Evolutionary conservation across 2,797 vertebrate species (phyloP).

Genomic region (Schizopygopsis pylzovi): DNA sequence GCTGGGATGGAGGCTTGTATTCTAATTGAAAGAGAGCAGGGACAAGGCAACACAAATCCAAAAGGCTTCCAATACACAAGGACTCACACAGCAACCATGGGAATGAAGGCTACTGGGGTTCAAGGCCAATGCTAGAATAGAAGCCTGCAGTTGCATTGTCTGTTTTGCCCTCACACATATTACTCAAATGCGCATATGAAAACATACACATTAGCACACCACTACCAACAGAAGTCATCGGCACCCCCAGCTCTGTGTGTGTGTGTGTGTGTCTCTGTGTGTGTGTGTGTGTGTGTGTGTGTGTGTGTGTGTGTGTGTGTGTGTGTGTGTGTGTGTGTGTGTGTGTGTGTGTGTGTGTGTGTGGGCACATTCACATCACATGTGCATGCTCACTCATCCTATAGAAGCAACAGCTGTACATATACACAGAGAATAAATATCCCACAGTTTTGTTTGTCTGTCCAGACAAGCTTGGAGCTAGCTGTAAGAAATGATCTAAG

Average conservation of each 20-base stretch:
- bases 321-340: conserved; percentile 4
- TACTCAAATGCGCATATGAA: conserved; percentile 52
- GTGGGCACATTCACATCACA: conserved; percentile 13
- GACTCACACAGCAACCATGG: conserved; percentile 74
- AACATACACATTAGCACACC: conserved; percentile 40
- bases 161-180: conserved; percentile 57
- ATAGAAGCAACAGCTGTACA: conserved; percentile 46
- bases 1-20: background rate
- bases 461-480: conserved; percentile 44
- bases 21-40: conserved; percentile 23
- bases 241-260: conserved; percentile 35
- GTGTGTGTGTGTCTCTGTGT: conserved; percentile 15
- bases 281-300: conserved; percentile 20
- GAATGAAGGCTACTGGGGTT: conserved; percentile 84
- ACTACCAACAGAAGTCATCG: background rate
- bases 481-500: conserved; percentile 59
- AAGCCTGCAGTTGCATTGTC: conserved; percentile 84
- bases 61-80: conserved; percentile 53
- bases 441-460: conserved; percentile 41
- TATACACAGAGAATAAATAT: conserved; percentile 56
- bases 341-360: background rate
- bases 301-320: background rate
- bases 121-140: conserved; percentile 87
- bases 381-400: conserved; percentile 3
- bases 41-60: conserved; percentile 3